phyloP scores from a whole-genome alignment of 2,888 invertebrate genomes.

The Amblyteles armatorius region DNA sequence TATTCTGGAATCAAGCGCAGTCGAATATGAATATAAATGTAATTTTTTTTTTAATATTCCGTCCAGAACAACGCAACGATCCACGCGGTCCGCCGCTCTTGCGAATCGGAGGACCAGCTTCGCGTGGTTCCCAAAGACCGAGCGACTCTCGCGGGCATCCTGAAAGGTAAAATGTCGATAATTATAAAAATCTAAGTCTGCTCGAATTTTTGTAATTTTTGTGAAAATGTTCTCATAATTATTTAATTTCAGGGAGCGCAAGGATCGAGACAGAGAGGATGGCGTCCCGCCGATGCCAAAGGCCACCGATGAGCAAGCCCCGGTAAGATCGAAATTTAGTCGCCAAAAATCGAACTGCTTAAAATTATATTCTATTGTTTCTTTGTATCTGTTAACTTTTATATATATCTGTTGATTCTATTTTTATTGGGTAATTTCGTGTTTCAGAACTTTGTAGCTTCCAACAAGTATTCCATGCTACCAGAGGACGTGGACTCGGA shows the following conservation, averaged over 20 bases:
- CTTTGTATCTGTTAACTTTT: no score
- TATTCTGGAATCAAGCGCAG: background rate
- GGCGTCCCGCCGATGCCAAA: constrained; percentile 88
- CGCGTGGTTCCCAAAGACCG: constrained; percentile 68
- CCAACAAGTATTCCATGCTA: constrained; percentile 91
- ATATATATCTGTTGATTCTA: background rate
- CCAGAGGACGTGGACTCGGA: constrained; percentile 89
- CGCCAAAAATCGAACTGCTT: background rate
- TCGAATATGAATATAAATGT: background rate
- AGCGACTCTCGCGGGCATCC: constrained; percentile 74
- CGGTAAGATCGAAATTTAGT: constrained; percentile 86
- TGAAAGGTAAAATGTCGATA: constrained; percentile 71
- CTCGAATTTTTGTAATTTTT: background rate
- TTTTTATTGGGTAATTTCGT: constrained; percentile 10
- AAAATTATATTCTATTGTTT: background rate
- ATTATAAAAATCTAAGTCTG: background rate
- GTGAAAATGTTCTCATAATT: background rate
- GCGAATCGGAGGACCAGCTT: constrained; percentile 69
- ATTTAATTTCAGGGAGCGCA: constrained; percentile 72
- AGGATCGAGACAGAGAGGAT: constrained; percentile 78
- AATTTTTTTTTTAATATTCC: background rate
- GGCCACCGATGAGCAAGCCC: constrained; percentile 90
- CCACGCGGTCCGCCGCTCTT: constrained; percentile 72
- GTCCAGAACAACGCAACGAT: constrained; percentile 72
- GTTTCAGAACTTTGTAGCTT: constrained; percentile 89